Conservation (phyloP, 92 coral and sea anemone genomes). For the Ricordea florida region DNA sequence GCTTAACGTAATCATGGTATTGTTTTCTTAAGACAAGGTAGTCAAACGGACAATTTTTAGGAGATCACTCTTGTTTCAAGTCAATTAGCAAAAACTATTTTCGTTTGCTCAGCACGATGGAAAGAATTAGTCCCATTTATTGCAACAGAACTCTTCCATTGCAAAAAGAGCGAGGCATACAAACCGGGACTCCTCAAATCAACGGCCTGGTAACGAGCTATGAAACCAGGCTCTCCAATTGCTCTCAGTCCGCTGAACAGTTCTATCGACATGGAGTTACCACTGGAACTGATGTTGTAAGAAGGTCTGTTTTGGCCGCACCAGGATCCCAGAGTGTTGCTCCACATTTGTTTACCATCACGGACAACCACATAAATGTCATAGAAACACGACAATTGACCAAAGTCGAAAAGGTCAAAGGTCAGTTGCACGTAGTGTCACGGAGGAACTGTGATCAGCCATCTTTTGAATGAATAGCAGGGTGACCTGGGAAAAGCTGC, state of each 20-base stretch:
- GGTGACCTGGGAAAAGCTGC: too few species aligned
- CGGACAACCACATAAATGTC: background rate
- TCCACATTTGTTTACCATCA: background rate
- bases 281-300: background rate
- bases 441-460: conserved; percentile 1
- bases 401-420: background rate
- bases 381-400: background rate
- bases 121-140: background rate
- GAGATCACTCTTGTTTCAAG: too few species aligned
- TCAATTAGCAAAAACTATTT: background rate
- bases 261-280: background rate
- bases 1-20: too few species aligned
- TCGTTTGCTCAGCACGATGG: background rate
- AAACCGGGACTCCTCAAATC: background rate
- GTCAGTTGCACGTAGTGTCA: conserved; percentile 15
- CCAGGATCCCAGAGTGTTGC: background rate
- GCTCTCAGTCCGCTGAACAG: background rate
- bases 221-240: background rate
- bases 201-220: background rate
- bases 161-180: background rate
- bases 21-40: too few species aligned
- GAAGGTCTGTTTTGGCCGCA: background rate
- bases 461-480: background rate
- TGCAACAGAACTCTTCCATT: background rate
- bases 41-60: too few species aligned